Evolutionary conservation across 2,113 vertebrate species (phyloP).

Genomic region (Mungos mungo): DNA sequence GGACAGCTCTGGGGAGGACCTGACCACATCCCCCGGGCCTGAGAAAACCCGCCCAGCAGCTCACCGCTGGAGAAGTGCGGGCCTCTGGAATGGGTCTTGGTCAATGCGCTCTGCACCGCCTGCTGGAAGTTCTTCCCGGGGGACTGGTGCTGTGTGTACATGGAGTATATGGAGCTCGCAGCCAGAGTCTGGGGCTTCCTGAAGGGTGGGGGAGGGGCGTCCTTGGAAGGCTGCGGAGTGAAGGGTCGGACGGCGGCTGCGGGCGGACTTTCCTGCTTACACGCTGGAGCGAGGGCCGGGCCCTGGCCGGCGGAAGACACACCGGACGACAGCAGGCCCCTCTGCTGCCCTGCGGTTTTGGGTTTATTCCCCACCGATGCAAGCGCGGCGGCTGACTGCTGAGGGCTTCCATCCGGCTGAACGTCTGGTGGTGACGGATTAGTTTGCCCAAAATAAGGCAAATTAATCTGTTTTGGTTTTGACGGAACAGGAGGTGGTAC

Average conservation of each 20-base stretch:
- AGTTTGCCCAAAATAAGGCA: constrained; percentile 87
- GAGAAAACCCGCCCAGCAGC: background rate
- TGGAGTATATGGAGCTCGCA: constrained; percentile 96
- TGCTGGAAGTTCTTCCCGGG: constrained; percentile 90
- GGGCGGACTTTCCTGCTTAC: constrained; percentile 94
- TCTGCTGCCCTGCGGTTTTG: constrained; percentile 84
- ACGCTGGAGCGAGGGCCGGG: constrained; percentile 87
- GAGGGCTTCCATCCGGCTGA: constrained; percentile 82
- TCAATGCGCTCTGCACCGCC: constrained; percentile 87
- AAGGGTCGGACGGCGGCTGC: constrained; percentile 95
- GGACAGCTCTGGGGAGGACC: rapidly evolving
- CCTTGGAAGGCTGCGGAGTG: constrained; percentile 94
- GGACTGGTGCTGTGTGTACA: constrained; percentile 94
- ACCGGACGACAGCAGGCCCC: constrained; percentile 72
- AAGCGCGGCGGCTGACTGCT: constrained; percentile 84
- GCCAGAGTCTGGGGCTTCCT: constrained; percentile 93
- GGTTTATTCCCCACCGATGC: constrained; percentile 87
- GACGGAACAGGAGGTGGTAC: constrained; percentile 96
- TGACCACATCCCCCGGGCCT: rapidly evolving
- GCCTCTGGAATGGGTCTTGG: constrained; percentile 85
- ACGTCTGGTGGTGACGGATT: constrained; percentile 79
- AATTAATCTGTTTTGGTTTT: constrained; percentile 94
- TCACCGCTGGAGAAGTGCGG: constrained; percentile 93
- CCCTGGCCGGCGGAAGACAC: constrained; percentile 84
- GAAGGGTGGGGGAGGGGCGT: constrained; percentile 84